These are phyloP conservation scores for Semotilus atromaculatus DNA, from an alignment of 2,797 vertebrate species.

Conservation along the genomic window DNA sequence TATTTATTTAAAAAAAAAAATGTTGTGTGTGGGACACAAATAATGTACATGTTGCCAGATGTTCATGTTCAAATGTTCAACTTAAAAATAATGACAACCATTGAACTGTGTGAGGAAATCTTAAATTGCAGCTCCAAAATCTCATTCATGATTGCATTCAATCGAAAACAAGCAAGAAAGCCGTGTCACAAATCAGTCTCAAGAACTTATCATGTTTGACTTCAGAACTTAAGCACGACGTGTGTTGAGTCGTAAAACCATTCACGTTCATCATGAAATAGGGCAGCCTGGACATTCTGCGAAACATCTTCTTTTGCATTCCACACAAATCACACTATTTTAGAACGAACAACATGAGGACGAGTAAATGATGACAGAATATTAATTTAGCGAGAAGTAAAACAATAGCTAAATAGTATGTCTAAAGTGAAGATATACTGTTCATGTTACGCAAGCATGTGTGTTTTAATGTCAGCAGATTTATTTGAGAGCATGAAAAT, in stretches of 20 bases:
- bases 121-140: too few species aligned
- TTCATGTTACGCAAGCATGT: not conserved
- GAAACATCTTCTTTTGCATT: not conserved
- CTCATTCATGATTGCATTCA: too few species aligned
- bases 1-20: too few species aligned
- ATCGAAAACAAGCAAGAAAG: too few species aligned
- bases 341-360: not conserved
- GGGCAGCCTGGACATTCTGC: not conserved
- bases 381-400: not conserved
- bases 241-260: not conserved
- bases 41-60: too few species aligned
- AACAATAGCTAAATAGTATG: not conserved
- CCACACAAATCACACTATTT: not conserved
- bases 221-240: too few species aligned
- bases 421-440: not conserved
- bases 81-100: too few species aligned
- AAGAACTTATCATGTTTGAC: too few species aligned
- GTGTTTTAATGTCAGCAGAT: slow-evolving; percentile 25
- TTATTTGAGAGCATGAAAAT: not conserved
- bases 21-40: too few species aligned
- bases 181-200: too few species aligned
- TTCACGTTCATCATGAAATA: not conserved
- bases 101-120: too few species aligned
- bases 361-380: not conserved
- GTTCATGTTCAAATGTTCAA: too few species aligned